Evolutionary conservation across 1,140 invertebrate genomes (phyloP).

Genomic region (Rhagoletis pomonella): DNA sequence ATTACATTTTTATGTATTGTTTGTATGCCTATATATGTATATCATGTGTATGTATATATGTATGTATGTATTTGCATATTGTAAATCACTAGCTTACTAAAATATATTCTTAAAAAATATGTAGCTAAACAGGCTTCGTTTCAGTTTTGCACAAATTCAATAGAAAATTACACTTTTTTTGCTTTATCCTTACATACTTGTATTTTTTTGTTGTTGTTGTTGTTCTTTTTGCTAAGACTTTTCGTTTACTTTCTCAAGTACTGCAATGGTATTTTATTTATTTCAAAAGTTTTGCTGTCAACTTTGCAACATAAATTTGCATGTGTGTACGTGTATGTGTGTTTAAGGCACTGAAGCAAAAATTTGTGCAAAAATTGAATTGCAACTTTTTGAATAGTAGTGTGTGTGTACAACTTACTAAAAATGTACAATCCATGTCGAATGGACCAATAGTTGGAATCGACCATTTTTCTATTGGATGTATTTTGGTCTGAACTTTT

Average conservation of each 20-base stretch:
- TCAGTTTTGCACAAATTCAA: constrained; percentile 59
- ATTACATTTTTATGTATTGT: not conserved
- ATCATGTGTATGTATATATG: not conserved
- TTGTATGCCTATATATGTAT: not conserved
- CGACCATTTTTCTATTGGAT: too few relatives aligned
- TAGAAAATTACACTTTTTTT: constrained; percentile 60
- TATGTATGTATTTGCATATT: constrained; percentile 2
- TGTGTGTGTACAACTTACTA: constrained; percentile 16
- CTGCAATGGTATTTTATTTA: not conserved
- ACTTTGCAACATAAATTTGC: constrained; percentile 44
- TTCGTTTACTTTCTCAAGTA: not conserved
- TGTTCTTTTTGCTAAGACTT: not conserved
- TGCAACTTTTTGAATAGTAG: constrained; percentile 16
- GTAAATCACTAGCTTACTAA: constrained; percentile 23
- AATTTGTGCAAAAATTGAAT: constrained; percentile 43
- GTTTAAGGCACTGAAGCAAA: constrained; percentile 54
- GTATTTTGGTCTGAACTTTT: not conserved
- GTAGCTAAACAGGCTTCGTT: constrained; percentile 29
- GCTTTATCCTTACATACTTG: not conserved
- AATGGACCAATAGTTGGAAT: too few relatives aligned
- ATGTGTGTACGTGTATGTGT: not conserved
- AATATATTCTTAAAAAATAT: constrained; percentile 21
- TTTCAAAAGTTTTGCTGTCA: not conserved
- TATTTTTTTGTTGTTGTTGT: not conserved
- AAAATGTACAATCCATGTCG: not conserved